Evolutionary conservation across 2,797 vertebrate species (phyloP).

Genomic region (Bovichtus variegatus): DNA sequence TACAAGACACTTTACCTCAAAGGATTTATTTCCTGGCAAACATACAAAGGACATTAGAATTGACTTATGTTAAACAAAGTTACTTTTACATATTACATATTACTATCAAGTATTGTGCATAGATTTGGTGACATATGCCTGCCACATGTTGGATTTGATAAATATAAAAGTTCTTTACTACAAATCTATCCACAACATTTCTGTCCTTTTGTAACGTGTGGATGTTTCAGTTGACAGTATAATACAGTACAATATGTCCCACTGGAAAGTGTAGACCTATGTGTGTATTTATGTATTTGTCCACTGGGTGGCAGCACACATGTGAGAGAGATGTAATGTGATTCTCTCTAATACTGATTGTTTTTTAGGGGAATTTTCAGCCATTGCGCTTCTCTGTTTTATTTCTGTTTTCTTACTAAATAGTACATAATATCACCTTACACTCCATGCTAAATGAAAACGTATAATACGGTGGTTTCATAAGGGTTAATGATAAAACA

Average conservation of each 20-base stretch:
- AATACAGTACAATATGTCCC: not conserved
- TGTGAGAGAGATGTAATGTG: too few relatives aligned
- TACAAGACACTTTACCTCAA: too few relatives aligned
- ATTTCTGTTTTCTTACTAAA: not conserved
- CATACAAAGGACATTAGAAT: too few relatives aligned
- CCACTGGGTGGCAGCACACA: constrained; percentile 36
- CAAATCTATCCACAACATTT: too few relatives aligned
- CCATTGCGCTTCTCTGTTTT: not conserved
- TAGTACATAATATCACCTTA: not conserved
- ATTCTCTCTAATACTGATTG: not conserved
- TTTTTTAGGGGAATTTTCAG: not conserved
- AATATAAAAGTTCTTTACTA: too few relatives aligned
- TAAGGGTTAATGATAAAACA: not conserved
- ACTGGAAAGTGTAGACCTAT: not conserved
- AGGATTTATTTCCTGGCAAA: too few relatives aligned
- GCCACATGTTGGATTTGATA: too few relatives aligned
- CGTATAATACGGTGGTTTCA: not conserved
- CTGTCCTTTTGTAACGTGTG: too few relatives aligned
- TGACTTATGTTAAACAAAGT: too few relatives aligned
- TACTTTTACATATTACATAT: too few relatives aligned
- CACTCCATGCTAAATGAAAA: not conserved
- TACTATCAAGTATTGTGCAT: too few relatives aligned
- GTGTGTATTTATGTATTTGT: not conserved
- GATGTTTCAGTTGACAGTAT: not conserved
- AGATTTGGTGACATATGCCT: too few relatives aligned